Base-by-base conservation (phyloP, 2,797 vertebrate species). In the Rousettus madagascariensis region DNA sequence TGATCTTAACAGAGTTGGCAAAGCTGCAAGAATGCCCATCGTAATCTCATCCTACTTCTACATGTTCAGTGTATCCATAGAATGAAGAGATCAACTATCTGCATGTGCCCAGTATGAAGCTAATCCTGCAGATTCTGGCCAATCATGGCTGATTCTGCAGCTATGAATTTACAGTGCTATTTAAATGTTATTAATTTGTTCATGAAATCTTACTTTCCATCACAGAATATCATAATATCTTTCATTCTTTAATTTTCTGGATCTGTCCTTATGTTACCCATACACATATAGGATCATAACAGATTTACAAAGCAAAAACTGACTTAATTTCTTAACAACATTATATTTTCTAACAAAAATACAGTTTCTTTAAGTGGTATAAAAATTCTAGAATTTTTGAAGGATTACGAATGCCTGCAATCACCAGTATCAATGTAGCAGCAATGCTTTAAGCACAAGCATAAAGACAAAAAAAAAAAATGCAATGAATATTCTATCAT, bases 301-400 rank as follows among this genome's bases (percentile, higher is more conserved):
- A 88, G 30, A 43, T 20, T 74, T 78, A 88, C 17, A 79, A 85
- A 90, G 63, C 19, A 65, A 89, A 86, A 95, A 92, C 30, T 57
- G n/a, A 87, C 65, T 92, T 85, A 4, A n/a, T 75, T 80, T 95
- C 53, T 87, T 43, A 80, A 55, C n/a, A 93, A n/a, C 30, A 84
- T 83, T 65, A 77, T n/a, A 84, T 77, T 85, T 80, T 82, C 30
- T 66, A 78, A 88, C 53, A 75, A 72, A 89, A 33, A 80, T 38
- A 15, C 46, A 77, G 3, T 28, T 66, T 72, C 17, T 84, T 87
- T 66, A 77, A 46, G 28, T 46, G 87, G 26, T 1, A 82, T 87
- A 63, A 86, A 43, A 86, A 79, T 86, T 92, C 4, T 75, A 57
- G 41, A 88, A 69, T 68, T 94, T 86, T 71, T 17, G 71, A 86